Conservation (phyloP, 2,888 invertebrate genomes). For the Pollenia griseotomentosa region DNA sequence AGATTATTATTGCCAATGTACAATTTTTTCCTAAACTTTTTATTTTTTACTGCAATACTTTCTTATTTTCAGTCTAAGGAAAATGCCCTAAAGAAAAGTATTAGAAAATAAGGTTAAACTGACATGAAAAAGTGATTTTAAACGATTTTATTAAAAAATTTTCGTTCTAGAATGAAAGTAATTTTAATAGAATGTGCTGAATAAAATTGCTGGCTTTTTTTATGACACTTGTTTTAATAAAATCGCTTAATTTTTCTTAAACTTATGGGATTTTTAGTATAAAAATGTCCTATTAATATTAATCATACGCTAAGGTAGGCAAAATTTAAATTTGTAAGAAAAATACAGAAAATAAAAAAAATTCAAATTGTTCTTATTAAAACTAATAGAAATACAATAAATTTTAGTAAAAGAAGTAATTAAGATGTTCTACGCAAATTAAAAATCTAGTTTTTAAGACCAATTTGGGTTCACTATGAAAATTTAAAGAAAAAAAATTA, state of each 20-base stretch:
- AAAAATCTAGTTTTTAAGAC: too few species aligned
- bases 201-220: neutral
- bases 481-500: too few species aligned
- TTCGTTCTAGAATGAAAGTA: too few species aligned
- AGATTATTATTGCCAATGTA: slow-evolving; percentile 42
- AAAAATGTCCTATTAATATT: slow-evolving; percentile 1
- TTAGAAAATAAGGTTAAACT: neutral
- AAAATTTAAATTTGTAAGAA: neutral
- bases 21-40: neutral
- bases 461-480: too few species aligned
- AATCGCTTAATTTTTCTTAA: neutral
- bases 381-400: too few species aligned
- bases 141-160: neutral
- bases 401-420: too few species aligned
- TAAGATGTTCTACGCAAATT: too few species aligned
- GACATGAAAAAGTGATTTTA: neutral
- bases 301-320: neutral
- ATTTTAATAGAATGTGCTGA: too few species aligned
- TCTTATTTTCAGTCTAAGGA: neutral
- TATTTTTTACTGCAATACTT: too few species aligned
- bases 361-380: too few species aligned
- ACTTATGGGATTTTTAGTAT: neutral
- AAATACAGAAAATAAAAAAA: too few species aligned
- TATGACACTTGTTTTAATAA: too few species aligned
- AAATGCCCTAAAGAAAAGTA: slow-evolving; percentile 8